Evolutionary conservation across 2,113 vertebrate genomes (phyloP).

Genomic region (Miniopterus natalensis): DNA sequence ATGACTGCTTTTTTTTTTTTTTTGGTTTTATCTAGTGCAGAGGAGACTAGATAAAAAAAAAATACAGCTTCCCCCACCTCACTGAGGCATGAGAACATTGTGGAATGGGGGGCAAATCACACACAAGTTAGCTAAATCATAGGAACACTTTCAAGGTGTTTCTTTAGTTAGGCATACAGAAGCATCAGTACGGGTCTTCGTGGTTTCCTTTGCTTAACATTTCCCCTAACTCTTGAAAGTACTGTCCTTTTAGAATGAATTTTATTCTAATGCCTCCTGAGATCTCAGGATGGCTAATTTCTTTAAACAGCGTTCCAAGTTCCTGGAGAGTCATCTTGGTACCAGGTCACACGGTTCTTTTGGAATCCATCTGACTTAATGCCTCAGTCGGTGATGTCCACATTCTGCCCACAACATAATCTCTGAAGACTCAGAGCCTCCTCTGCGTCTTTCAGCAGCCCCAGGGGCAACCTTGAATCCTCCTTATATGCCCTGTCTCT

Average conservation of each 20-base stretch:
- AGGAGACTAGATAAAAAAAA: not conserved
- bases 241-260: not conserved
- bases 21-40: not conserved
- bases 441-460: not conserved
- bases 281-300: not conserved
- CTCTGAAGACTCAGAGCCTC: not conserved
- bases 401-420: not conserved
- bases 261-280: not conserved
- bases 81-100: not conserved
- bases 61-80: not conserved
- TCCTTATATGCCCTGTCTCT: not conserved
- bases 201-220: constrained; percentile 11
- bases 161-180: not conserved
- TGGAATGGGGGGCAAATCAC: not conserved
- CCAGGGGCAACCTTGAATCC: not conserved
- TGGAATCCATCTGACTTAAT: not conserved
- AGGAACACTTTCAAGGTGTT: not conserved
- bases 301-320: not conserved
- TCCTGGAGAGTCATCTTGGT: not conserved
- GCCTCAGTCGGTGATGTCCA: not conserved
- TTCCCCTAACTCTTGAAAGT: not conserved
- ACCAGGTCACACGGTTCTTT: not conserved
- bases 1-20: not conserved
- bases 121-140: not conserved
- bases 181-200: not conserved